phyloP scores from a whole-genome alignment of 2,797 vertebrate species.

The Halcyon chelicuti region DNA sequence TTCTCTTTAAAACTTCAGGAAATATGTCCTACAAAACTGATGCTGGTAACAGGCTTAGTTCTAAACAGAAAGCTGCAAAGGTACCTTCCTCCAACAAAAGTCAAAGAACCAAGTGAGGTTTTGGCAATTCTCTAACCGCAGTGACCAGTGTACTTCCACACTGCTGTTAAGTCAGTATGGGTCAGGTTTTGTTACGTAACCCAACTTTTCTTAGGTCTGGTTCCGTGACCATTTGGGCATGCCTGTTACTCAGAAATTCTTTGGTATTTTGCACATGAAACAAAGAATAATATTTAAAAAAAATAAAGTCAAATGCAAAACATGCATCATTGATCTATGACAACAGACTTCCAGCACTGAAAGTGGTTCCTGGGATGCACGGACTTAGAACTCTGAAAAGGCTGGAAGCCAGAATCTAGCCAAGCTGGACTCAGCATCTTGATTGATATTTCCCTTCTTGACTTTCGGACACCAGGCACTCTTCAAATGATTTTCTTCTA shows the following conservation, averaged over 20 bases:
- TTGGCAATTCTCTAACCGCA: neutral
- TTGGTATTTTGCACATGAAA: neutral
- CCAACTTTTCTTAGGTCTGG: neutral
- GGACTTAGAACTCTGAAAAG: neutral
- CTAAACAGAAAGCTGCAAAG: neutral
- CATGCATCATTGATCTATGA: neutral
- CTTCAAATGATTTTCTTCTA: neutral
- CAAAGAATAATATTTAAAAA: neutral
- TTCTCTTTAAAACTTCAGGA: neutral
- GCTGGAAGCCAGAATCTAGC: neutral
- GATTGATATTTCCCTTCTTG: neutral
- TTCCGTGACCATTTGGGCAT: neutral
- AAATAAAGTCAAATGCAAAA: neutral
- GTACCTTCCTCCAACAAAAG: neutral
- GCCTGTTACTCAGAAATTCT: neutral
- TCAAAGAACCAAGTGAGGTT: neutral
- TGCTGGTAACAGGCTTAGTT: constrained; percentile 4
- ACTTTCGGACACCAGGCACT: neutral
- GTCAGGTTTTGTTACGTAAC: neutral
- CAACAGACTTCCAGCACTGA: neutral
- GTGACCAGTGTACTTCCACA: neutral
- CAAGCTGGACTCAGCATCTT: neutral
- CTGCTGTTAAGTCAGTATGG: neutral
- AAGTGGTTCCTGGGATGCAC: neutral
- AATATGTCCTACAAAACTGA: neutral